Evolutionary conservation across 2,888 invertebrate genomes (phyloP), one percentile per base, ranked within the genome.

Genomic region (Linnaemya vulpina): DNA sequence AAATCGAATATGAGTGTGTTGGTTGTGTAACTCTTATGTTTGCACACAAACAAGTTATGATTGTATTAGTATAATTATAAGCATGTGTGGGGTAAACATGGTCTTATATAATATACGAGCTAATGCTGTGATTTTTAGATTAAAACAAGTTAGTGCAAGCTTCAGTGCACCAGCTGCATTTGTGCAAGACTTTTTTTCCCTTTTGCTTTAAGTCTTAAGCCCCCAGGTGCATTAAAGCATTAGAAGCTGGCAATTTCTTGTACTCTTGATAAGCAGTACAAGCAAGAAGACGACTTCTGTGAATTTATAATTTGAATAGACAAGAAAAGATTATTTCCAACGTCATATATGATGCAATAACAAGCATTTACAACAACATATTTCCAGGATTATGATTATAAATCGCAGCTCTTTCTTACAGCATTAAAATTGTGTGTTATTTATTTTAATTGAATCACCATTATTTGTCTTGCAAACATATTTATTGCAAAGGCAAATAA

Each of bases 151-250:
- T 17, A 67, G 49, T 49, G 20, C 9, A 30, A 22, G 51, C 35
- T 38, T 49, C 20, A 49, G n/a, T 70, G 55, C 53, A 55, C 5
- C 43, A 71, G 49, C 73, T 73, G 46, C 17, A 38, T 77, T n/a
- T 76, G 8, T 67, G 20, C 15, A 38, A 35, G 15, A 15, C 55
- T 25, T 22, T 76, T 58, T 35, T 76, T 38, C 2, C 11, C 58
- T 38, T 22, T 51, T 62, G n/a, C 74, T 74, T 38, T 17, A 15
- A 60, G 22, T 77, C 38, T 17, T 15, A 55, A 62, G 68, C 49
- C 62, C 70, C 22, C 62, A 81, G 74, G 80, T 81, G 80, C 74
- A 74, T 81, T 81, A 74, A 53, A 74, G 40, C 65, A 55, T 79
- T 79, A 79, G 40, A 22, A 53, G 46, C 20, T 35, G 17, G 22